Percentiles rank a stretch among this genome's conserved stretches.
Evolutionary conservation across 1,140 invertebrate genomes (phyloP).

Genomic region (Tetramorium alpestre): DNA sequence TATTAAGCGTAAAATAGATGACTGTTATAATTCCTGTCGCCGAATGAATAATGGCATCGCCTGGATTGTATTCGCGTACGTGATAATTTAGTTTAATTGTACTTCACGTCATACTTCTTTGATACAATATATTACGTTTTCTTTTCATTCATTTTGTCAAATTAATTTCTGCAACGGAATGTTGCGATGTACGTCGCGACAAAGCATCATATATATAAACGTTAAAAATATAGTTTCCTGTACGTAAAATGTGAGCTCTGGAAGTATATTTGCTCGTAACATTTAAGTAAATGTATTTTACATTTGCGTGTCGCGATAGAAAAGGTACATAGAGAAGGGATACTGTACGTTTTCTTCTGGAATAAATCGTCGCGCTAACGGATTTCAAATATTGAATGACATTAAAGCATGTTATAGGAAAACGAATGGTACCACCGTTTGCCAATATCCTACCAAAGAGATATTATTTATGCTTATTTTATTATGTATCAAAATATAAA

Average conservation of each 20-base stretch:
- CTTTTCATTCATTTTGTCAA: slow-evolving; percentile 13
- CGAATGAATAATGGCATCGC: slow-evolving; percentile 17
- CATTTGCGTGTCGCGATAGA: not conserved
- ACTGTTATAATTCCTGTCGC: slow-evolving; percentile 29
- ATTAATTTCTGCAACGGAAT: slow-evolving; percentile 11
- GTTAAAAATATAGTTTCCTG: slow-evolving; percentile 7
- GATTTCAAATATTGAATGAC: slow-evolving; percentile 45
- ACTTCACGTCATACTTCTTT: not conserved
- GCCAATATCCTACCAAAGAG: not conserved
- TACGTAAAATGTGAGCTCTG: slow-evolving; percentile 17
- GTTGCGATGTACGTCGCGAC: not conserved
- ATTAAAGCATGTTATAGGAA: slow-evolving; percentile 16
- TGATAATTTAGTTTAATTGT: slow-evolving; percentile 38
- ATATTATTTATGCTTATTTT: slow-evolving; percentile 8
- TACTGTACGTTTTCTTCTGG: not conserved
- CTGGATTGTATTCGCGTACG: not conserved
- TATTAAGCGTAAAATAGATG: slow-evolving; percentile 45
- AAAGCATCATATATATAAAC: not conserved
- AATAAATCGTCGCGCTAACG: slow-evolving; percentile 38
- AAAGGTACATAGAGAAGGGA: not conserved
- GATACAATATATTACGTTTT: not conserved
- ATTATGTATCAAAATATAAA: not conserved
- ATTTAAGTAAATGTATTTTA: slow-evolving; percentile 33
- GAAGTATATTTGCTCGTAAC: slow-evolving; percentile 19
- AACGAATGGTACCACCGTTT: not conserved